Conservation (phyloP, 2,113 vertebrate species). For the Sceloporus tristichus region DNA sequence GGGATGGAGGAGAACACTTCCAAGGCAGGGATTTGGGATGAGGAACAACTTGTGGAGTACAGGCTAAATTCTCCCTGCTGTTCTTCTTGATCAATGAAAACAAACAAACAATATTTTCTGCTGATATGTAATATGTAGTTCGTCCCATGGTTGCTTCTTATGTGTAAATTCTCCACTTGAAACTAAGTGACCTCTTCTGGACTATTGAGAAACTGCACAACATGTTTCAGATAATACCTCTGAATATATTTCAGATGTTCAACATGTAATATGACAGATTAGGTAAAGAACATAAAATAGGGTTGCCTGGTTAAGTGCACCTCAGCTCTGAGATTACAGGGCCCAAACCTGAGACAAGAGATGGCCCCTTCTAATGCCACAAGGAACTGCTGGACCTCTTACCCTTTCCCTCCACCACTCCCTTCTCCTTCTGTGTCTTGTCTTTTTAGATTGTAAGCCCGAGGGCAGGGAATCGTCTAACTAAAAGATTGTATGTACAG, state of each 20-base stretch:
- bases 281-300: background rate
- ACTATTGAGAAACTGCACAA: constrained; percentile 56
- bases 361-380: too few species aligned
- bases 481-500: too few species aligned
- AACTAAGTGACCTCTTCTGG: constrained; percentile 71
- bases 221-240: background rate
- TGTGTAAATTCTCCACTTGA: constrained; percentile 32
- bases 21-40: background rate
- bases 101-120: background rate
- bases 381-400: too few species aligned
- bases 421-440: too few species aligned
- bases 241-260: background rate
- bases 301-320: too few species aligned
- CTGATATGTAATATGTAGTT: background rate
- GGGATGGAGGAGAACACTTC: background rate
- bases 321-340: too few species aligned
- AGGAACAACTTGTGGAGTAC: background rate
- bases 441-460: too few species aligned
- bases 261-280: background rate
- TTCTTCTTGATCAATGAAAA: background rate
- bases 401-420: too few species aligned
- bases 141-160: background rate
- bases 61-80: background rate
- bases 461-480: too few species aligned
- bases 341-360: too few species aligned